Base-by-base conservation (phyloP, 2,888 invertebrate species). In the Litoditis marina region DNA sequence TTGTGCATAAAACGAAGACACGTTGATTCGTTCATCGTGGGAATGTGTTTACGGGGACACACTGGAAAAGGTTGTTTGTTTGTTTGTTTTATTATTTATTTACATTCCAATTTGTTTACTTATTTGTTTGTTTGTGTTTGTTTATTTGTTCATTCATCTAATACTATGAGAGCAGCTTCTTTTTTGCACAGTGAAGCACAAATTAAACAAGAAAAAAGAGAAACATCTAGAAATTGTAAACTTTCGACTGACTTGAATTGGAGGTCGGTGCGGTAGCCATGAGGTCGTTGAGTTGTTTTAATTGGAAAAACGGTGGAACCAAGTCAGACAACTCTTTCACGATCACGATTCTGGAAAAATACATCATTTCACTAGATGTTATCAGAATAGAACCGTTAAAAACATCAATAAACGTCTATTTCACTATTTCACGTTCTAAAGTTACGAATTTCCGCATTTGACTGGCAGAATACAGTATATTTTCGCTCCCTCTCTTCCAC, bases 251-350 rank as follows among this genome's bases (percentile, higher is more conserved):
- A 74, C 74, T 69, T 19, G 68, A 65, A 19, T 66, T 60, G 1
- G 70, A 69, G 30, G 68, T 68, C 1, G 75, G 75, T 0, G 73
- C 73, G 0, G 73, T 75, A 6, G 70, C 58, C 30, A 75, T 51
- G 19, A 75, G 53, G 57, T 75, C 75, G 34, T 68, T 65, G 49
- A 83, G 67, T 39, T 83, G 82, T 50, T 72, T 75, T 54, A 82
- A 74, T 31, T 79, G 69, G 44, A 77, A 74, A 75, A 85, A 78
- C 71, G 83, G 74, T 71, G 86, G 73, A 30, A 80, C 79, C 19
- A 80, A 71, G 66, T 86, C 85, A 13, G 87, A 86, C 51, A 87
- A 80, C 66, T 86, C 86, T 65, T 82, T 83, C 51, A 85, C 84
- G 16, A 87, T 76, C n/a, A 49, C 44, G 39, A 61, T 66, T 47